Evolutionary conservation across 2,113 vertebrate genomes (phyloP).

Genomic region (Campylorhamphus procurvoides): DNA sequence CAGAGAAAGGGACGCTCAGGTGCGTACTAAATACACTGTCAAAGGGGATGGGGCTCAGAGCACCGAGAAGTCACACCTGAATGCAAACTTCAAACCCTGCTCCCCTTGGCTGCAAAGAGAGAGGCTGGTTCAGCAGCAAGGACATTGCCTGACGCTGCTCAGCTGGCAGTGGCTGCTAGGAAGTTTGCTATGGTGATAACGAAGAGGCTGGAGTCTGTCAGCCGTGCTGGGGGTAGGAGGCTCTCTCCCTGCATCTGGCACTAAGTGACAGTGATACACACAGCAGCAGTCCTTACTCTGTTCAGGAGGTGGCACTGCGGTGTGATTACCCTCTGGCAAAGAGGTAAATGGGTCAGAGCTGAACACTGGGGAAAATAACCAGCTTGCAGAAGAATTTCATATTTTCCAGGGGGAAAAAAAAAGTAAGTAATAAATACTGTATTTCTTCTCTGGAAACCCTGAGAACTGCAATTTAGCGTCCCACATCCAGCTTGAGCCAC

Average conservation of each 20-base stretch:
- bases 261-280: slow-evolving; percentile 11
- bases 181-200: neutral
- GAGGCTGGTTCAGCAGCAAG: neutral
- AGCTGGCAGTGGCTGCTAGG: neutral
- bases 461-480: neutral
- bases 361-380: slow-evolving; percentile 19
- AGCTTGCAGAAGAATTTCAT: slow-evolving; percentile 18
- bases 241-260: neutral
- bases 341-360: slow-evolving; percentile 55
- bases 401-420: neutral
- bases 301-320: slow-evolving; percentile 30
- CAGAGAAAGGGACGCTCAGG: neutral
- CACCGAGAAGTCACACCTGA: neutral
- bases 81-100: neutral
- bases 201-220: neutral
- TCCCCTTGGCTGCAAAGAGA: neutral
- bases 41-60: neutral
- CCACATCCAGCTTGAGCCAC: neutral
- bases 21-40: neutral
- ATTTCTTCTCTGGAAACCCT: slow-evolving; percentile 16
- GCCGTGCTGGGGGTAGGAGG: neutral
- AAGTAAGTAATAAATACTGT: neutral
- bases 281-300: slow-evolving; percentile 3
- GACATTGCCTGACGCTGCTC: neutral
- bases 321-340: slow-evolving; percentile 46